phyloP scores from a whole-genome alignment of 2,113 vertebrate species.

The Spheniscus mendiculus region DNA sequence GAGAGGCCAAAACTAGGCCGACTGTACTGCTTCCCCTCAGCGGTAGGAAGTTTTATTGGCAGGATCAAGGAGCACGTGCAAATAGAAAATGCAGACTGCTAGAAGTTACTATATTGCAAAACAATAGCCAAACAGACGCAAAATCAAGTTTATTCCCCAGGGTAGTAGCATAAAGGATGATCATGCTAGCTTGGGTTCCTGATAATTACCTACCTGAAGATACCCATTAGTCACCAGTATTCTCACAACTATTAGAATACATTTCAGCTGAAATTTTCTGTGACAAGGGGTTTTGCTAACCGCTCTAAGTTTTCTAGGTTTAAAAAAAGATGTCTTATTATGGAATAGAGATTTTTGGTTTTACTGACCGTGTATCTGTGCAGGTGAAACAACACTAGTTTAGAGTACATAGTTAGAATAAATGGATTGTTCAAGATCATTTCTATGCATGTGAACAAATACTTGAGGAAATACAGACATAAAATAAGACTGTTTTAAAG shows the following conservation, averaged over 20 bases:
- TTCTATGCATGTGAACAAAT: neutral
- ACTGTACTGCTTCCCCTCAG: neutral
- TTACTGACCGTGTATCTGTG: neutral
- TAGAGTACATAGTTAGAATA: neutral
- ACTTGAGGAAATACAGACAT: neutral
- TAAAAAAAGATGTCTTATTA: neutral
- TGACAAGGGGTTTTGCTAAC: neutral
- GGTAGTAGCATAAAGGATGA: neutral
- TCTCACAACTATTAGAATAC: neutral
- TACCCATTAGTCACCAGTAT: neutral
- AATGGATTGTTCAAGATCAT: neutral
- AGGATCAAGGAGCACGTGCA: neutral
- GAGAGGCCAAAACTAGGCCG: neutral
- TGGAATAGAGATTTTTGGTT: neutral
- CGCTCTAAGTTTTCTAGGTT: neutral
- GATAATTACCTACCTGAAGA: neutral
- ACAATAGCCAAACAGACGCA: neutral
- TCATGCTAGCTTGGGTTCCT: neutral
- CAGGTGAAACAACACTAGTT: neutral
- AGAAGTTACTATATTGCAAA: neutral
- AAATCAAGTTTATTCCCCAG: neutral
- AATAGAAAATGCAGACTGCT: neutral
- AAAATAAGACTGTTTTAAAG: neutral
- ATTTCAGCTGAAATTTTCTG: neutral
- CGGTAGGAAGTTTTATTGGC: accelerated